Percentiles rank a stretch among this genome's conserved stretches.
Evolutionary conservation across 2,113 vertebrate genomes (phyloP).

Genomic region (Alectura lathami): DNA sequence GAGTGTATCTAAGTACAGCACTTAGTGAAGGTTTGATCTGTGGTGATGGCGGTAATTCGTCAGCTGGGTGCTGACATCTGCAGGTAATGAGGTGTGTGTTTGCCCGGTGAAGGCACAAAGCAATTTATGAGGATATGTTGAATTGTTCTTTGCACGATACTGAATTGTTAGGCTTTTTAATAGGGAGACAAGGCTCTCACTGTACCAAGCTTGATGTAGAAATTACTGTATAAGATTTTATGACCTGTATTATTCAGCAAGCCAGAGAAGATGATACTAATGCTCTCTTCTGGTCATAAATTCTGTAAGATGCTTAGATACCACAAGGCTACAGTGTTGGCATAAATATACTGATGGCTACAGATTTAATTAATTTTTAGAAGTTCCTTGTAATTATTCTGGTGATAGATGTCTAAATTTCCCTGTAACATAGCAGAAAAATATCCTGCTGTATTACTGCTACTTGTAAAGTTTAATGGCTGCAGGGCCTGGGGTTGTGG

Average conservation of each 20-base stretch:
- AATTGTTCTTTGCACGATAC: background rate
- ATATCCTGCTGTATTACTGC: background rate
- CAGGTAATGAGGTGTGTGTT: background rate
- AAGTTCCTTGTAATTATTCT: slow-evolving; percentile 6
- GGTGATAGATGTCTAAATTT: slow-evolving; percentile 25
- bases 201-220: background rate
- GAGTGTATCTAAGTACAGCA: background rate
- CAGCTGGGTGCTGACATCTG: background rate
- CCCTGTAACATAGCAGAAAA: background rate
- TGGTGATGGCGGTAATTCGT: background rate
- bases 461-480: slow-evolving; percentile 6
- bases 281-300: background rate
- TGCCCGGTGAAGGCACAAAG: background rate
- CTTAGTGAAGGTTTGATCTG: background rate
- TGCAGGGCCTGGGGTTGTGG: background rate
- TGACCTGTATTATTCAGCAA: background rate
- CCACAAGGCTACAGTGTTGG: background rate
- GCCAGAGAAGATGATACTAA: slow-evolving; percentile 5
- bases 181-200: background rate
- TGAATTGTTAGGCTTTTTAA: background rate
- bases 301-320: slow-evolving; percentile 32
- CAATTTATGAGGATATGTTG: background rate
- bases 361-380: slow-evolving; percentile 39
- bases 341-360: slow-evolving; percentile 25
- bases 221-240: slow-evolving; percentile 31